Base-by-base conservation (phyloP, 2,113 vertebrate genomes). In the Takifugu flavidus region DNA sequence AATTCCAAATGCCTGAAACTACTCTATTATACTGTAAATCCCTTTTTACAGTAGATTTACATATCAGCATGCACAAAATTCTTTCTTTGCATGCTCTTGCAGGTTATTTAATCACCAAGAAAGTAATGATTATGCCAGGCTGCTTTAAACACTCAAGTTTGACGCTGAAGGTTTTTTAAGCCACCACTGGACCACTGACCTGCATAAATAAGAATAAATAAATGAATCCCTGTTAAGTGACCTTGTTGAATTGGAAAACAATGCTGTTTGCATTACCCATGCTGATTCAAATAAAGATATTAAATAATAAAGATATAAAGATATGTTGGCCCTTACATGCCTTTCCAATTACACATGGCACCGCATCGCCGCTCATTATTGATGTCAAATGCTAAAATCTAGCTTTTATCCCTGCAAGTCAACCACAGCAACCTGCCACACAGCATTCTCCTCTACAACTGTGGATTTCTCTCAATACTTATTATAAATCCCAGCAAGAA, bases 401-500 rank as follows among this genome's bases (percentile, higher is more conserved):
- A 39, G 5, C 7, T 39, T 39, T 39, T 39, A 39, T 39, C 34
- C 11, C 8, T 39, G 11, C 34, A 39, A 39, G 7, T 11, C 34
- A 39, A 6, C 34, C 34, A 39, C 34, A 39, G 34, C 8, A 39
- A 39, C 34, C 34, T 39, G 34, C 34, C 29, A 11, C 70, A 61
- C 26, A 52, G 56, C 52, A 26, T 58, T 25, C 44, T 28, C 3
- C 62, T 25, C 46, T 46, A 39, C 45, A 46, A 13, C 15, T 72
- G 69, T 78, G 25, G 64, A 79, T 74, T 15, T n/a, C 2, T 47
- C 45, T 77, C 63, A 83, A 77, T 75, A 81, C 61, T 74, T 78
- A 83, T 84, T 87, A 86, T 83, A 80, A 84, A 78, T 81, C 77
- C 72, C 86, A 81, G 79, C 82, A 66, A 76, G 83, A 51, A 59